Evolutionary conservation across 1,140 invertebrate genomes (phyloP).

Genomic region (Hermetia illucens): DNA sequence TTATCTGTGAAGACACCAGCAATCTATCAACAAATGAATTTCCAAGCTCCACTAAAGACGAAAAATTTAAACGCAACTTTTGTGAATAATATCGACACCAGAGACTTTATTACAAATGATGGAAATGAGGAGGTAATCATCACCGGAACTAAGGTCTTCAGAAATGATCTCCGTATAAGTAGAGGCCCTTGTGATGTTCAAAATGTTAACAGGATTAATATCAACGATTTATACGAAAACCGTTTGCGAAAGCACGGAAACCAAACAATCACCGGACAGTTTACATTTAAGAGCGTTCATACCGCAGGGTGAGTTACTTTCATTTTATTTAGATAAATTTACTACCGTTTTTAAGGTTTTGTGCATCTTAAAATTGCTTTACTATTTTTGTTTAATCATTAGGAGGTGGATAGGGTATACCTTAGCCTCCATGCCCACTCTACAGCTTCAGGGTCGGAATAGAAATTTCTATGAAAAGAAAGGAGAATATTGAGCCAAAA

Average conservation of each 20-base stretch:
- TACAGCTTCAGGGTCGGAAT: too few species aligned
- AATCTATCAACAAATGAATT: slow-evolving; percentile 24
- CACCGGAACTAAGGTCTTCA: slow-evolving; percentile 13
- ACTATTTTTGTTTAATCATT: too few species aligned
- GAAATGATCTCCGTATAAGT: slow-evolving; percentile 3
- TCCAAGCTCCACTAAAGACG: slow-evolving; percentile 23
- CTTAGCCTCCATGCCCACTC: too few species aligned
- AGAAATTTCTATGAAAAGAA: too few species aligned
- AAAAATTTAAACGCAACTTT: slow-evolving; percentile 18
- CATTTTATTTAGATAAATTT: too few species aligned
- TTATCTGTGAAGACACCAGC: slow-evolving; percentile 11
- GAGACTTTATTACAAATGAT: slow-evolving; percentile 19
- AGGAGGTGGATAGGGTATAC: too few species aligned
- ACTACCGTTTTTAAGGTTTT: too few species aligned
- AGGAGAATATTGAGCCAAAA: too few species aligned
- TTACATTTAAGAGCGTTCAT: slow-evolving; percentile 13
- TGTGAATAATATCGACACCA: slow-evolving; percentile 16
- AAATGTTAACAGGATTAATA: slow-evolving; percentile 27
- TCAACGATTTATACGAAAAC: slow-evolving; percentile 21
- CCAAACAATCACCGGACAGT: slow-evolving; percentile 24
- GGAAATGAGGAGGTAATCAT: slow-evolving; percentile 17
- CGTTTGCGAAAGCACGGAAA: slow-evolving; percentile 27
- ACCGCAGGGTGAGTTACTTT: too few species aligned
- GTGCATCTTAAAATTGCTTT: too few species aligned
- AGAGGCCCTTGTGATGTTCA: slow-evolving; percentile 23